Evolutionary conservation across 1,140 invertebrate species (phyloP).

Genomic region (Hesperophylax magnus): DNA sequence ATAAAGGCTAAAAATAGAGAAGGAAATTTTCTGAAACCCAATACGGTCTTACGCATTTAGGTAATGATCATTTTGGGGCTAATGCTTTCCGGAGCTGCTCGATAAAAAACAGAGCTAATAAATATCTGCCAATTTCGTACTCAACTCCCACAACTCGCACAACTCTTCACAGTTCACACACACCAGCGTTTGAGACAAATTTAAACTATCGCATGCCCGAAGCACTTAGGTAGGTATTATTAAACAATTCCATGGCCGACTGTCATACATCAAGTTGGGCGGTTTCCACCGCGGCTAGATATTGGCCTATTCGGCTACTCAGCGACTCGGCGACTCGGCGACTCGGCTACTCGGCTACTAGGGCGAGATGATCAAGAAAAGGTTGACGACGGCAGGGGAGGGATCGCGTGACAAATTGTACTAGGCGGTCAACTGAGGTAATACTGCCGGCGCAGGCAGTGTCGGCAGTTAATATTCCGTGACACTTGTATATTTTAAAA

Average conservation of each 20-base stretch:
- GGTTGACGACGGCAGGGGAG: not conserved
- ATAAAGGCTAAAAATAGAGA: no score
- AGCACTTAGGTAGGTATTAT: not conserved
- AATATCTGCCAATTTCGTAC: no score
- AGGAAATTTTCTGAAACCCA: no score
- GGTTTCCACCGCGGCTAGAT: not conserved
- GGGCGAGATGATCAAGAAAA: constrained; percentile 18
- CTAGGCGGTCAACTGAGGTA: constrained; percentile 27
- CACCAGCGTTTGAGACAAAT: not conserved
- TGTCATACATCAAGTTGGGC: constrained; percentile 14
- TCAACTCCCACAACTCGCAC: no score
- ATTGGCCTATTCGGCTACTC: no score
- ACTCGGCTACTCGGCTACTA: no score
- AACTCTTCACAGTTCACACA: no score
- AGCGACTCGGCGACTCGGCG: no score
- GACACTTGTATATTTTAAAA: constrained; percentile 34
- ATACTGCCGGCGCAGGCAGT: not conserved
- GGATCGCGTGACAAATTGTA: constrained; percentile 32
- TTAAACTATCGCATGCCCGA: constrained; percentile 7
- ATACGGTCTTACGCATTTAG: no score
- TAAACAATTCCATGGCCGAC: not conserved
- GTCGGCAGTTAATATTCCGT: constrained; percentile 26
- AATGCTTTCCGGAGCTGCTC: no score
- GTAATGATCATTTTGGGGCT: no score
- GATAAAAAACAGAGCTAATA: no score